Evolutionary conservation across 2,113 vertebrate genomes (phyloP).

Genomic region (Bufo gargarizans): DNA sequence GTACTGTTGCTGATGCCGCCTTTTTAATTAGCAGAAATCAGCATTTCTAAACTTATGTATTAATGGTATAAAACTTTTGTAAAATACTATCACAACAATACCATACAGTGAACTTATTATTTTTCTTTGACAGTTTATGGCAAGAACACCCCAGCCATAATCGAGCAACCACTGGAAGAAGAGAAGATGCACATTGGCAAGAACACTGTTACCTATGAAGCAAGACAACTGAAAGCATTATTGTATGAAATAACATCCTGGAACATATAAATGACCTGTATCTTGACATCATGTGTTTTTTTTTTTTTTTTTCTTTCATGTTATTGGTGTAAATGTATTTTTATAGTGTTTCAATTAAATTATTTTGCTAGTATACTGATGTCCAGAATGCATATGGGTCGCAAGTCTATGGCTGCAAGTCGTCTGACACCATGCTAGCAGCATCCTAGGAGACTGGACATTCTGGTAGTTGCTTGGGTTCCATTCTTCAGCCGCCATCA

Average conservation of each 20-base stretch:
- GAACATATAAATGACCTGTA: constrained; percentile 71
- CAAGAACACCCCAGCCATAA: constrained; percentile 83
- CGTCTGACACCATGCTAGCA: not conserved
- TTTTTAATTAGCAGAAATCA: not conserved
- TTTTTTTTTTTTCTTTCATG: not conserved
- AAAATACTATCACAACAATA: not conserved
- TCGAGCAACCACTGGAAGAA: constrained; percentile 91
- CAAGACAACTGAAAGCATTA: constrained; percentile 86
- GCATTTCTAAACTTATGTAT: not conserved
- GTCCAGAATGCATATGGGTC: not conserved
- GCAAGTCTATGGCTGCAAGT: not conserved
- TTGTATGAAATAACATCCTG: constrained; percentile 90
- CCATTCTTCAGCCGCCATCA: no score
- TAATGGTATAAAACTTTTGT: not conserved
- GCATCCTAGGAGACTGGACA: not conserved
- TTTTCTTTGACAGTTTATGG: constrained; percentile 73
- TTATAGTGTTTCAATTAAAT: constrained; percentile 25
- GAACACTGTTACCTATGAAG: constrained; percentile 94
- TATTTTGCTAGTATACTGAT: constrained; percentile 11
- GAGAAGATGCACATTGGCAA: constrained; percentile 84
- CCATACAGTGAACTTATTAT: not conserved
- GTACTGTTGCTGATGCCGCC: not conserved
- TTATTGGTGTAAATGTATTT: not conserved
- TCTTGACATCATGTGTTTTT: not conserved
- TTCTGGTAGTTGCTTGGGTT: not conserved